Percentiles rank a stretch among this genome's conserved stretches.
Evolutionary conservation across 92 coral and sea anemone species (phyloP).

Genomic region (Blastomussa wellsi): DNA sequence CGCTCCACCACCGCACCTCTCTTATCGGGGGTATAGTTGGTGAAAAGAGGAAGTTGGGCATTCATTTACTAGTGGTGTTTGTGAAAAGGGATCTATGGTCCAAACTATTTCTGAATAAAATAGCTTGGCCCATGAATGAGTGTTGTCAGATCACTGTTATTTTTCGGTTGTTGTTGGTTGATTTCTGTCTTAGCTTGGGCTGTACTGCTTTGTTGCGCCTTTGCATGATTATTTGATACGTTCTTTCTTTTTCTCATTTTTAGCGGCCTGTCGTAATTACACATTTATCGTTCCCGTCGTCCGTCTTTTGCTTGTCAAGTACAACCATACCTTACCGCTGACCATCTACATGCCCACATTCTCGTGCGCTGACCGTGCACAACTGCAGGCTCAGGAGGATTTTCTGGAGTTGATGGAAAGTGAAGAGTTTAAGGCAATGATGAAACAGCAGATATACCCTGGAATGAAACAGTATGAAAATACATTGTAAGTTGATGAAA

Average conservation of each 20-base stretch:
- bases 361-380: constrained; percentile 60
- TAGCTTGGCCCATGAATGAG: too few relatives aligned
- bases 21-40: too few relatives aligned
- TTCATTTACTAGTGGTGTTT: too few relatives aligned
- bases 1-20: too few relatives aligned
- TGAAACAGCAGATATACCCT: constrained; percentile 90
- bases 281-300: constrained; percentile 89
- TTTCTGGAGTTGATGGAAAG: constrained; percentile 70
- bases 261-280: constrained; percentile 75
- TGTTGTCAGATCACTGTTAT: too few relatives aligned
- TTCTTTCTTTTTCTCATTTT: not conserved
- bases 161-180: too few relatives aligned
- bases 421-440: constrained; percentile 90
- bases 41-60: too few relatives aligned
- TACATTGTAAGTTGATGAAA: constrained; percentile 70
- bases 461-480: constrained; percentile 85
- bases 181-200: too few relatives aligned
- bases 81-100: too few relatives aligned
- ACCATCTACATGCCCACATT: constrained; percentile 88
- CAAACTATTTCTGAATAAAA: too few relatives aligned
- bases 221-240: not conserved
- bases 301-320: constrained; percentile 80
- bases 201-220: too few relatives aligned
- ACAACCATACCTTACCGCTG: constrained; percentile 86
- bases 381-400: constrained; percentile 73